These are phyloP conservation scores for Euura saliciscinereae DNA, from an alignment of 1,140 invertebrate genomes.

Conservation along the genomic window DNA sequence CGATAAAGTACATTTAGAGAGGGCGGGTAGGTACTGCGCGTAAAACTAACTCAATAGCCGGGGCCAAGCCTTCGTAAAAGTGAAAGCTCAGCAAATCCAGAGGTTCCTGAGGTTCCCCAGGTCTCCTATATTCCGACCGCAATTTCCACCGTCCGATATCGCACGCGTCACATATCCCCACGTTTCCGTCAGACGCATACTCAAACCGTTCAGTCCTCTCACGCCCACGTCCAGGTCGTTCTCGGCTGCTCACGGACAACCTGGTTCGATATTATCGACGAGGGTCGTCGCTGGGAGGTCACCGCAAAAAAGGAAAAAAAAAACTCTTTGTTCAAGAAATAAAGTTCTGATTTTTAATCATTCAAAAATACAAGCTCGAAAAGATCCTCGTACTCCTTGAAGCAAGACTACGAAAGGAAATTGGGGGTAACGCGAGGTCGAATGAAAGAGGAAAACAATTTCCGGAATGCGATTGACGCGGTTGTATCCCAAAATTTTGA, in stretches of 20 bases:
- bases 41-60: conserved; percentile 30
- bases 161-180: conserved; percentile 22
- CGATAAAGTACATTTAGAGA: conserved; percentile 33
- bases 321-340: too few relatives aligned
- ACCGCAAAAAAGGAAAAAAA: too few relatives aligned
- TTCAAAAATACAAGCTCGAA: background rate
- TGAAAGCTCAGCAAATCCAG: conserved; percentile 38
- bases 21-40: conserved; percentile 22
- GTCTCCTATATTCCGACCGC: background rate
- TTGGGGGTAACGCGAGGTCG: background rate
- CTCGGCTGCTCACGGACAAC: background rate
- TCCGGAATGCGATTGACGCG: conserved; percentile 6
- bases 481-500: background rate
- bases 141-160: conserved; percentile 13
- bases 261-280: background rate
- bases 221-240: background rate
- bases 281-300: background rate
- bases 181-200: conserved; percentile 24
- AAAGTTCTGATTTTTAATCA: background rate
- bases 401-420: background rate
- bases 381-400: background rate
- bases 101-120: background rate
- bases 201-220: conserved; percentile 19
- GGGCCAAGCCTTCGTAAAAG: conserved; percentile 26
- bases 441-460: background rate